Evolutionary conservation across 2,113 vertebrate species (phyloP), one percentile per base, ranked within the genome.

Genomic region (Daubentonia madagascariensis): DNA sequence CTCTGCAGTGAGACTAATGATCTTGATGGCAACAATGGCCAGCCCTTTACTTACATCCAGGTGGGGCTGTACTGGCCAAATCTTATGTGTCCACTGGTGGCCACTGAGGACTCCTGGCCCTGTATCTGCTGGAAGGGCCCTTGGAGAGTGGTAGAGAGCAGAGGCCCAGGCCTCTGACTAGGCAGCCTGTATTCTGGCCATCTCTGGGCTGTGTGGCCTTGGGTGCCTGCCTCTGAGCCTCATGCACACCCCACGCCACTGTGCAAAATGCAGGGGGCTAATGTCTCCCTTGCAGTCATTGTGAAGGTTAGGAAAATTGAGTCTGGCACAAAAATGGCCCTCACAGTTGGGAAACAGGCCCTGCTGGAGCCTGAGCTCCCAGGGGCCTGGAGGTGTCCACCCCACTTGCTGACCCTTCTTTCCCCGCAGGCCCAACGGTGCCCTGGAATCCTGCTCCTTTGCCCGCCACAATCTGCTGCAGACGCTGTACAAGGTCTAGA

Each of bases 391-490:
- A 3, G 5, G 13, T 11, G 0, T n/a, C 25, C 0, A 0, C 1
- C 18, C 9, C 0, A 1, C 45, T 28, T 30, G 14, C 52, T 48
- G 70, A 48, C 37, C 87, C 35, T 48, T 40, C 13, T 98, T 7
- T 98, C 67, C 96, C 91, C 45, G 7, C 98, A 99, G 99, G 97
- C 99, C 99, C 96, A 99, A 98, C 86, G 98, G 99, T n/a, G 98
- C 98, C 61, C 98, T 99, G 97, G 99, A 99, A 93, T 98, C 99
- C 5, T 99, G 99, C 94, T 98, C 98, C 3, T 98, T 98, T 25
- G 99, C 99, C 96, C 99, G 99, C 96, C 99, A 99, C 98, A 98
- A 68, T 85, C 99, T 99, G 67, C 98, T 99, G 97, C 99, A 99
- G 94, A 99, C 99, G 1, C 98, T 99, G 6, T 98, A 99, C 95